Percentiles rank a stretch among this genome's conserved stretches.
phyloP scores from a whole-genome alignment of 2,888 invertebrate genomes.

The Sepioteuthis lessoniana region DNA sequence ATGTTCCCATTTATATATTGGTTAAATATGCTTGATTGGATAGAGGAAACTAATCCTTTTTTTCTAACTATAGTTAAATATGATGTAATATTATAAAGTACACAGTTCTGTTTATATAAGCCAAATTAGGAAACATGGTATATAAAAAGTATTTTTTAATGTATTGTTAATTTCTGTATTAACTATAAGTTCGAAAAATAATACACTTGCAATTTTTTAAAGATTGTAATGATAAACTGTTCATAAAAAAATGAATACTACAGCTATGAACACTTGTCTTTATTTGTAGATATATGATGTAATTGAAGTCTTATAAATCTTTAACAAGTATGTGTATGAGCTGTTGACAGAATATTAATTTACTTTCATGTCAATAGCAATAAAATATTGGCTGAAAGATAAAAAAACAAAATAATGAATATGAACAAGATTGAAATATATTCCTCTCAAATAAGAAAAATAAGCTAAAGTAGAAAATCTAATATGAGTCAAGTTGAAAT shows the following conservation, averaged over 20 bases:
- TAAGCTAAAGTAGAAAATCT: no score
- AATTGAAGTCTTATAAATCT: no score
- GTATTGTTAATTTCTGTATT: not conserved
- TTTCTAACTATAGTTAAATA: not conserved
- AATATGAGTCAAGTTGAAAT: not conserved
- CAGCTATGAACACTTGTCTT: not conserved
- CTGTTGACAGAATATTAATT: not conserved
- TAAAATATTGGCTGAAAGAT: not conserved
- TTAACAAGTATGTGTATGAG: not conserved
- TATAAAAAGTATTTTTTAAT: not conserved
- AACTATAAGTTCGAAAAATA: not conserved
- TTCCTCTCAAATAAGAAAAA: no score
- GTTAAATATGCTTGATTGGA: not conserved
- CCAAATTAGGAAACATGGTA: not conserved
- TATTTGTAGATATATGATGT: not conserved
- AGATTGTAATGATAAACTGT: no score
- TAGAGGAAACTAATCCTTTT: not conserved
- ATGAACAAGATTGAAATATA: no score
- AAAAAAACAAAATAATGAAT: not conserved
- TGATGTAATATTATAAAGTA: not conserved
- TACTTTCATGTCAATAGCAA: not conserved
- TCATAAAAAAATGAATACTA: not conserved
- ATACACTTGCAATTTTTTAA: not conserved
- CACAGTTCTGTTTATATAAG: not conserved
- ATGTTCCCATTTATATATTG: not conserved